Evolutionary conservation across 2,113 vertebrate species (phyloP).

Genomic region (Coracopsis vasa): DNA sequence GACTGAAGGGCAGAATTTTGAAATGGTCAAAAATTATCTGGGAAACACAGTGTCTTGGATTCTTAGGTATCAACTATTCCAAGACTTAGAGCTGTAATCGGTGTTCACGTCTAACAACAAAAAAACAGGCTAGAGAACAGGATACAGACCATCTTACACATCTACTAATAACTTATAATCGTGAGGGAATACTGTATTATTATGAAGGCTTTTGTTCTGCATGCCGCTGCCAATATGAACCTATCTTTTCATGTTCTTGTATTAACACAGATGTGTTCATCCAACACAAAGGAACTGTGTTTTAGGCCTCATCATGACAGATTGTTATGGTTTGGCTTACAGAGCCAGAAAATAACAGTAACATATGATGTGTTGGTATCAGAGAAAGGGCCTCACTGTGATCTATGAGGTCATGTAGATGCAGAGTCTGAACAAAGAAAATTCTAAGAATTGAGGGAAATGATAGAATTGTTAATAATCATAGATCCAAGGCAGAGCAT

Average conservation of each 20-base stretch:
- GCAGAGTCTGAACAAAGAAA: not conserved
- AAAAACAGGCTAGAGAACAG: not conserved
- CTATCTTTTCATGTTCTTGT: not conserved
- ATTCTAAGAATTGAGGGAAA: not conserved
- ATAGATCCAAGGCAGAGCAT: not conserved
- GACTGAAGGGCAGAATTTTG: not conserved
- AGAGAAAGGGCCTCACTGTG: not conserved
- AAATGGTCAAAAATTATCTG: not conserved
- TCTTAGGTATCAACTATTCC: not conserved
- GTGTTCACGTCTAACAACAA: not conserved
- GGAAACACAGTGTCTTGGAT: not conserved
- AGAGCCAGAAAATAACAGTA: not conserved
- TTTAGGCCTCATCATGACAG: not conserved
- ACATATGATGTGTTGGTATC: not conserved
- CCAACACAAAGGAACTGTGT: not conserved
- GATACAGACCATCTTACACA: not conserved
- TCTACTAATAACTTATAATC: not conserved
- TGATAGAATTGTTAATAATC: not conserved
- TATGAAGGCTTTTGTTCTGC: not conserved
- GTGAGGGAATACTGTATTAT: not conserved
- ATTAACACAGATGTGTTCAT: not conserved
- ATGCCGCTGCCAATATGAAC: not conserved
- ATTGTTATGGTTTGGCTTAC: not conserved
- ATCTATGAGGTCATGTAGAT: not conserved
- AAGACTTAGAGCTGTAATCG: not conserved